Base-by-base conservation (phyloP, 2,113 vertebrate genomes). In the Eurystomus gularis region DNA sequence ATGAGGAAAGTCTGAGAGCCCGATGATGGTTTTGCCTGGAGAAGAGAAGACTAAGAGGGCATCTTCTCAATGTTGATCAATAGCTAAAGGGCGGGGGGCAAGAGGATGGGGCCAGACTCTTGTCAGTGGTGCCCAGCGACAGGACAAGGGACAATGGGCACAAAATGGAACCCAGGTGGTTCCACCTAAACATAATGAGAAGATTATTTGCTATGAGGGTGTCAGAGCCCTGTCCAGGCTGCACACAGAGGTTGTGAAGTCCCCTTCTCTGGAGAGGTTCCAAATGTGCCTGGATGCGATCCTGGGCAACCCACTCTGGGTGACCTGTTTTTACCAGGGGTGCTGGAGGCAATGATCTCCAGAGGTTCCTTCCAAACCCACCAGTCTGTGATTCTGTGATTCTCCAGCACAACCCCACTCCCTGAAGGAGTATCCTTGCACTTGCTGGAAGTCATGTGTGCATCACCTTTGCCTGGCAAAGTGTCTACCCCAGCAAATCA, bases 361-460 rank as follows among this genome's bases (percentile, higher is more conserved):
- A 33, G 31, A n/a, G 31, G 31, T 33, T 15, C 31, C 19, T 57
- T 57, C 55, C 31, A 20, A 18, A 31, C 31, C 31, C 31, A n/a
- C 55, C 31, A n/a, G 31, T 8, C 46, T 17, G 46, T 48, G 46
- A 19, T 49, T 33, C 55, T 57, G 31, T n/a, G 55, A 33, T 42
- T 65, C 62, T 31, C 40, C 82, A 73, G 2, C 28, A 40, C 23
- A 68, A 8, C 3, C 12, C 4, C 20, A 3, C 44, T 68, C 46
- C 44, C 49, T n/a, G 23, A 44, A 14, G 51, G 76, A 51, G 23
- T 2, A 78, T 12, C 5, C 35, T 31, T 23, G 48, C 10, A 37
- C 11, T 7, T 58, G 12, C 24, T 55, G 8, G 9, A 46, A 13
- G 7, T 23, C 5, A 16, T 14, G 16, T 0, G 0, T 54, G n/a